Evolutionary conservation across 2,888 invertebrate genomes (phyloP).

Genomic region (Polylopha cassiicola): DNA sequence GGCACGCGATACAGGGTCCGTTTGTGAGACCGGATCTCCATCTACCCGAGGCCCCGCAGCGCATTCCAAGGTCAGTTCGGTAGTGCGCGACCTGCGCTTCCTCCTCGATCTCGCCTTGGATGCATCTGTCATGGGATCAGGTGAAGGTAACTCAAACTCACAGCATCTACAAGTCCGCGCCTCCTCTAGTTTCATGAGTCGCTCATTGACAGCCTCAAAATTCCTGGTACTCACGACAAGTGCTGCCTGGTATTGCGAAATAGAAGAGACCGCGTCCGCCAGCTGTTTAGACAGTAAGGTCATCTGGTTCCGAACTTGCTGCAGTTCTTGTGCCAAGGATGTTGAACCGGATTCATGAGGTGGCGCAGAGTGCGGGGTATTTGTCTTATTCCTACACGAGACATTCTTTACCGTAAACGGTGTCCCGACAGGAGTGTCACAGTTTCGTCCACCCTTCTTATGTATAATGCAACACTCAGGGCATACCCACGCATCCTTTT

Average conservation of each 20-base stretch:
- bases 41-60: not conserved
- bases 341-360: not conserved
- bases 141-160: not conserved
- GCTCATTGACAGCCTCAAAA: not conserved
- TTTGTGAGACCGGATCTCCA: not conserved
- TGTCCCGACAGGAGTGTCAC: conserved; percentile 1
- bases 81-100: not conserved
- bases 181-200: not conserved
- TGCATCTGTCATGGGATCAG: not conserved
- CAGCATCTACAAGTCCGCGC: not conserved
- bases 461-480: not conserved
- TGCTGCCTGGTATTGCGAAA: not conserved
- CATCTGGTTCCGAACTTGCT: not conserved
- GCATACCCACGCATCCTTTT: not conserved
- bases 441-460: not conserved
- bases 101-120: not conserved
- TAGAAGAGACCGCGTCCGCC: not conserved
- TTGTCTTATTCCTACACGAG: not conserved
- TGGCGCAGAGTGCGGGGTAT: not conserved
- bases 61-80: not conserved
- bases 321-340: not conserved
- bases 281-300: not conserved
- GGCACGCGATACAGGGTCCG: not conserved
- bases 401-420: conserved; percentile 1
- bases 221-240: not conserved